Evolutionary conservation across 2,888 invertebrate species (phyloP), one percentile per base, ranked within the genome.

Genomic region (Limnephilus lunatus): DNA sequence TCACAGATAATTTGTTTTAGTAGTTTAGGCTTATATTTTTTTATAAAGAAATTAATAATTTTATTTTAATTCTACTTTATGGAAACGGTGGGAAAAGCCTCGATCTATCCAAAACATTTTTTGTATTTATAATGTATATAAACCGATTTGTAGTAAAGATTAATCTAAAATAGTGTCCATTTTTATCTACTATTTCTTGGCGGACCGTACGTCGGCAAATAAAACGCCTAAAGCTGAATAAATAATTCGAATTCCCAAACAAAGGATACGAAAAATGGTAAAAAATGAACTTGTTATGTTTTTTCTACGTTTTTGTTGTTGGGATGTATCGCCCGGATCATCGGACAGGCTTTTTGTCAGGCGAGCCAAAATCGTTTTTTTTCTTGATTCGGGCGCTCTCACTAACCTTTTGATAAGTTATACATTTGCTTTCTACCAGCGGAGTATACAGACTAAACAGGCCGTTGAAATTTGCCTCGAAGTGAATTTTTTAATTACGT

Each of bases 391-490:
- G 53, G 19, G 90, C 90, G 81, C 86, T 92, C 85, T 90, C 86
- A 35, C 53, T 39, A 86, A 86, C 92, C 92, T 92, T 90, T 90
- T 92, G 92, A 92, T 90, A 92, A 92, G 90, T 92, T 92, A 86
- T 86, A 90, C 85, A 68, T 85, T 53, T 91, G 83, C 85, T 91
- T 91, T 91, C 89, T 89, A 83, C 91, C 68, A 44, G 80, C 82
- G 81, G 81, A 15, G 85, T 80, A 91, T 81, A 91, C 91, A 91
- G 85, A 85, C 89, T 44, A 91, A 89, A 91, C 91, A 89, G 89
- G 91, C 85, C 48, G 89, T 89, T n/a, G 85, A 91, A 91, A 91
- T 89, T 91, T 91, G 7, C 32, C 19, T 88, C 68, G 81, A 48
- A 81, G 48, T 81, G 35, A 32, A n/a, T 80, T 35, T 87, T 89